Evolutionary conservation across 2,113 vertebrate species (phyloP), one percentile per base, ranked within the genome.

Genomic region (Sinosuthora webbiana): DNA sequence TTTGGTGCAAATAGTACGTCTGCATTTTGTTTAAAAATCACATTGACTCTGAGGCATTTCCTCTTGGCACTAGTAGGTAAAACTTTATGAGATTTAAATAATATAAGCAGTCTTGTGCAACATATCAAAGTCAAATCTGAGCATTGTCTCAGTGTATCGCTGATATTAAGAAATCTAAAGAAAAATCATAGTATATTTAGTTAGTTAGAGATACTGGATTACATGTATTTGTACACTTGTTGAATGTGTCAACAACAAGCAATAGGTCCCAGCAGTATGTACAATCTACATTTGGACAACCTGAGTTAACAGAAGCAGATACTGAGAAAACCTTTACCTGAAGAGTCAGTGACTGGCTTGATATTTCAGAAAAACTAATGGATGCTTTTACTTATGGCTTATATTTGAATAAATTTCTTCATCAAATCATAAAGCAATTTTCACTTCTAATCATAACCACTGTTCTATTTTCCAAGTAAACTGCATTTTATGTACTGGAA

Each of bases 71-170:
- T 73, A 84, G 85, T 1, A 87, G 62, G 62, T 45, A 45, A 45
- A 45, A 9, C 57, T 87, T 87, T 76, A 93, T 27, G 39, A 89
- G 70, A 94, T 79, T 80, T 87, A 82, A 95, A 75, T 75, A 92
- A 78, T 27, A 87, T 30, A 92, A 80, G 44, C 45, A 56, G 13
- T 50, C 37, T 76, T 82, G 37, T 64, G n/a, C 20, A 90, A 89
- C 25, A 60, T n/a, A 67, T 2, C 6, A 0, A 78, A 60, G n/a
- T 52, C 56, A 87, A 87, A 84, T 71, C 37, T 84, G 52, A 91
- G 77, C 74, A 87, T 18, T 57, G 31, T 33, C 80, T 80, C 63
- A 92, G 35, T 28, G 8, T 77, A 83, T 30, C 30, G 25, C 10
- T 52, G 24, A 27, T 63, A 92, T 45, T 59, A 74, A 55, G 42